Evolutionary conservation across 2,113 vertebrate species (phyloP).

Genomic region (Tonatia bakeri): DNA sequence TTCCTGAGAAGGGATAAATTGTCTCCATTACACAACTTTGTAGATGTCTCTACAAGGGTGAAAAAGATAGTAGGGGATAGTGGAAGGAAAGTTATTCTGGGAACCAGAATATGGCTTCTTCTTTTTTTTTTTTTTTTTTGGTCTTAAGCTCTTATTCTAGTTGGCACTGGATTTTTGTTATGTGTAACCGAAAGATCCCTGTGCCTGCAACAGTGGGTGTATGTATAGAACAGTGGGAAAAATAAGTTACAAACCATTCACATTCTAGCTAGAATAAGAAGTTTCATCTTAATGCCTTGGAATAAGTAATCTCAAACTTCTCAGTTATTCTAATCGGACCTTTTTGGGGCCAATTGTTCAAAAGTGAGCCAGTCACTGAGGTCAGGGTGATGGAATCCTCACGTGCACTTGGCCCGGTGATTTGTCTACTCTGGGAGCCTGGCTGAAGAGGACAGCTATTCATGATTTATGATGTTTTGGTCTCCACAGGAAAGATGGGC

Average conservation of each 20-base stretch:
- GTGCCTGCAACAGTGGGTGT: background rate
- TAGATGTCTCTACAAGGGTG: background rate
- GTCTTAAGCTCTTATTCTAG: conserved; percentile 17
- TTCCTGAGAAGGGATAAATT: background rate
- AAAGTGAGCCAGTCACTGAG: background rate
- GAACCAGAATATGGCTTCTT: background rate
- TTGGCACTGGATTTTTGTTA: conserved; percentile 28
- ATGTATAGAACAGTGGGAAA: background rate
- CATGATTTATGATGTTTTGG: background rate
- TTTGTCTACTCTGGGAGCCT: background rate
- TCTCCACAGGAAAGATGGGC: background rate
- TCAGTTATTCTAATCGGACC: background rate
- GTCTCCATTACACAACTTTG: background rate
- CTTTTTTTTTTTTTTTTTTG: background rate
- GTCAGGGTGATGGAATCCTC: background rate
- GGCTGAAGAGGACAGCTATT: background rate
- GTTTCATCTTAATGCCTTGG: background rate
- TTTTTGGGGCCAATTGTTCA: background rate
- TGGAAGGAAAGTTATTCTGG: conserved; percentile 6
- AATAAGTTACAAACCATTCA: background rate
- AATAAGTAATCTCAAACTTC: background rate
- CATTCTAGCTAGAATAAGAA: background rate
- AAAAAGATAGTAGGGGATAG: background rate
- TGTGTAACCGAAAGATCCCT: background rate
- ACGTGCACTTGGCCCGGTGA: background rate